These are phyloP conservation scores for Sisor rabdophorus DNA, from an alignment of 2,113 vertebrate genomes.

Conservation along the genomic window DNA sequence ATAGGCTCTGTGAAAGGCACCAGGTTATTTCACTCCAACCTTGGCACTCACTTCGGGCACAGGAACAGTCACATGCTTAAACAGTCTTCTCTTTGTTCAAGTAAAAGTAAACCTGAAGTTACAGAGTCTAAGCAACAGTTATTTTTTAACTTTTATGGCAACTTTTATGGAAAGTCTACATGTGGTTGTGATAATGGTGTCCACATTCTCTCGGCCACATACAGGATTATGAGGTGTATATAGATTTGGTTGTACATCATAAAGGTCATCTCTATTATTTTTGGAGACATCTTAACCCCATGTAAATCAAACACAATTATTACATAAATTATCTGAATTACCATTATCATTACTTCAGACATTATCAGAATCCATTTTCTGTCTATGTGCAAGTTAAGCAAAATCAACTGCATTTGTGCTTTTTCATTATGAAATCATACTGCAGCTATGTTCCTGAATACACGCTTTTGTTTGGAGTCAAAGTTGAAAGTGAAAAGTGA, in stretches of 20 bases:
- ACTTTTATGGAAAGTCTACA: background rate
- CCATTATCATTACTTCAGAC: background rate
- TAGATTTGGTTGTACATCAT: background rate
- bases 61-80: background rate
- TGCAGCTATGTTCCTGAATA: conserved; percentile 23
- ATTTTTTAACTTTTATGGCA: background rate
- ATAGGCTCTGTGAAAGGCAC: background rate
- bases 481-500: conserved; percentile 23
- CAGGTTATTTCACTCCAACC: background rate
- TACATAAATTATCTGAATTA: background rate
- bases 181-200: background rate
- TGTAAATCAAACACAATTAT: background rate
- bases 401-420: conserved; percentile 42
- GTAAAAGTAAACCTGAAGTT: background rate
- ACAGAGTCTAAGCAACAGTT: background rate
- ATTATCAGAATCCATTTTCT: background rate
- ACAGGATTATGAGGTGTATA: background rate
- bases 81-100: background rate
- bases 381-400: conserved; percentile 5
- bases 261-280: background rate
- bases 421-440: conserved; percentile 28
- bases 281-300: background rate
- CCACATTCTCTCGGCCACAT: background rate
- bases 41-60: background rate
- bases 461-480: conserved; percentile 33